Conservation (phyloP, 2,888 invertebrate genomes). For the Ischnura elegans region DNA sequence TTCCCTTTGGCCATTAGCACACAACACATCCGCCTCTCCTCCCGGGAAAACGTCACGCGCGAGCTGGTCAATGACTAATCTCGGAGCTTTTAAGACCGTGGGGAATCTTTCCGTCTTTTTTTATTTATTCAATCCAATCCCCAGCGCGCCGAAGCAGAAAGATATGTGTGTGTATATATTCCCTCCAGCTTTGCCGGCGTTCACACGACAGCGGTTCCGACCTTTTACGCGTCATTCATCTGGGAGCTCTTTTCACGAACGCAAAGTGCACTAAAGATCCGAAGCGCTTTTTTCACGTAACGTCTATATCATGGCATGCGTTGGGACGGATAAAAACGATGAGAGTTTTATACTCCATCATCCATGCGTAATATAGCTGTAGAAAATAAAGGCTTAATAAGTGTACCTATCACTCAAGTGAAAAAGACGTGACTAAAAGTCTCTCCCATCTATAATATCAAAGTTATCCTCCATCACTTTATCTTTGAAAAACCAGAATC, state of each 20-base stretch:
- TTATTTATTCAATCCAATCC: not conserved
- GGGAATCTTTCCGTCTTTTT: no score
- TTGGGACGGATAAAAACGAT: not conserved
- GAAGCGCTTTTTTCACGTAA: not conserved
- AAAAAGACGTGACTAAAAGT: no score
- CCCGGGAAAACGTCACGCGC: conserved; percentile 23
- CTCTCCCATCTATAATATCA: no score
- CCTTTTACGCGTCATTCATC: conserved; percentile 25
- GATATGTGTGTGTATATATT: not conserved
- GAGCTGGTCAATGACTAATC: conserved; percentile 31
- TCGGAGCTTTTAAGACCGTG: not conserved
- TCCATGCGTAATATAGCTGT: not conserved
- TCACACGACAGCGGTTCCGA: not conserved
- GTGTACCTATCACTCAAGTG: not conserved
- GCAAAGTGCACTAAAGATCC: not conserved
- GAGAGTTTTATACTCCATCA: not conserved
- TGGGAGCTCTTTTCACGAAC: not conserved
- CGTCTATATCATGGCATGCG: not conserved
- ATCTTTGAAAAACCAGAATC: no score
- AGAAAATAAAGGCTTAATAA: not conserved
- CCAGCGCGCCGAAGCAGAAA: not conserved
- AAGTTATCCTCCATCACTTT: no score
- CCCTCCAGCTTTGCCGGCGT: not conserved
- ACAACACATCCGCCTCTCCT: conserved; percentile 18
- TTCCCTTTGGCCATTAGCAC: not conserved